Evolutionary conservation across 2,888 invertebrate genomes (phyloP).

Genomic region (Neoascia interrupta): DNA sequence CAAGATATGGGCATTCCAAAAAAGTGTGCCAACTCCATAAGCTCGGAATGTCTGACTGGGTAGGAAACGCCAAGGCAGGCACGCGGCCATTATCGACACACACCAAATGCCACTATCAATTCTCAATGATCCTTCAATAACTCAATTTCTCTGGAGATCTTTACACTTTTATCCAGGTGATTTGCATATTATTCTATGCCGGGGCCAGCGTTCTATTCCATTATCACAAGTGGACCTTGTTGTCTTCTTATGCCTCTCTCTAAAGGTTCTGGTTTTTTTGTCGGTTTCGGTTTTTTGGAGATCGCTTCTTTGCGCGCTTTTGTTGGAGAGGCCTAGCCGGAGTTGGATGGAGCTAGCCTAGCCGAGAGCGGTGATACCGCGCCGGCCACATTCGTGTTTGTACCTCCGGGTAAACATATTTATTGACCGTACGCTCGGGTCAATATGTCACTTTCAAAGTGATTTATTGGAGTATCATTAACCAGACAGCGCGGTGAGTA

Average conservation of each 20-base stretch:
- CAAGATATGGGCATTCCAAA: background rate
- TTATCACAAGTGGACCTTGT: constrained; percentile 59
- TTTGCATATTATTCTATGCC: constrained; percentile 64
- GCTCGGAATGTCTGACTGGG: too few relatives aligned
- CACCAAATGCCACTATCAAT: constrained; percentile 66
- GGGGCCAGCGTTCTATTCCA: constrained; percentile 49
- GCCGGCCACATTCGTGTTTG: constrained; percentile 53
- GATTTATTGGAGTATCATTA: constrained; percentile 69
- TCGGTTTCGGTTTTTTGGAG: constrained; percentile 31
- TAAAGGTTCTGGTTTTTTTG: constrained; percentile 20
- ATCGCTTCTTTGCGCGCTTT: constrained; percentile 45
- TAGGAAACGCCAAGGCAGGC: constrained; percentile 31
- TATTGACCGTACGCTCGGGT: constrained; percentile 68
- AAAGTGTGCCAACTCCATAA: constrained; percentile 51
- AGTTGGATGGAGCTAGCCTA: too few relatives aligned
- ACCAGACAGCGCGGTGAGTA: constrained; percentile 59
- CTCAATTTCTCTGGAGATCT: constrained; percentile 59
- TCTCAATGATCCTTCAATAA: constrained; percentile 69
- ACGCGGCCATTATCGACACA: constrained; percentile 51
- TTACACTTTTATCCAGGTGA: constrained; percentile 59
- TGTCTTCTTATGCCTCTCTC: constrained; percentile 45
- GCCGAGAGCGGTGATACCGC: too few relatives aligned
- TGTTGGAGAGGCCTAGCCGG: constrained; percentile 34
- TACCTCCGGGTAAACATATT: constrained; percentile 68
- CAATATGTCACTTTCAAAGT: constrained; percentile 70